These are phyloP conservation scores for Acronicta alni DNA, from an alignment of 2,888 invertebrate species.

Conservation along the genomic window DNA sequence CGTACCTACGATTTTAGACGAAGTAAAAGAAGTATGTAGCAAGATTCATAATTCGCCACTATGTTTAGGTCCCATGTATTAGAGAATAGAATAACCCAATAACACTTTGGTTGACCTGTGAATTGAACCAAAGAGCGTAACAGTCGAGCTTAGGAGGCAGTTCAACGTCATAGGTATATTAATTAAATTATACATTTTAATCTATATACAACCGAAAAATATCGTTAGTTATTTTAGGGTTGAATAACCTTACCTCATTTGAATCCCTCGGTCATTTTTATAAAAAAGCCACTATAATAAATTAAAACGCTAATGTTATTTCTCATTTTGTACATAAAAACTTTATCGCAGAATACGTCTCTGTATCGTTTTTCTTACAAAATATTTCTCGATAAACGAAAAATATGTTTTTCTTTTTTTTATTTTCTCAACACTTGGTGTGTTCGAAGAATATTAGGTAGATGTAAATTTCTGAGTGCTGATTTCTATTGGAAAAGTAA, in stretches of 20 bases:
- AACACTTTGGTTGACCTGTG: no score
- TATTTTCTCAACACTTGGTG: conserved; percentile 16
- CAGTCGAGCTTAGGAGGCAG: no score
- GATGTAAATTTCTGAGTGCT: conserved; percentile 30
- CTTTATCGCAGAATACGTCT: conserved; percentile 22
- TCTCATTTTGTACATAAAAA: conserved; percentile 21
- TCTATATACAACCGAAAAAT: conserved; percentile 8
- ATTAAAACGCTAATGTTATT: conserved; percentile 14
- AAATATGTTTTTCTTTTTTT: conserved; percentile 1
- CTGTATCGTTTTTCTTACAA: conserved; percentile 14
- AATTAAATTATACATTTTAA: conserved; percentile 13
- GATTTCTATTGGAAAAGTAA: conserved; percentile 46
- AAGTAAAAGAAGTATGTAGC: no score
- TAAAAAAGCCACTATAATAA: background rate
- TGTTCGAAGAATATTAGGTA: conserved; percentile 34
- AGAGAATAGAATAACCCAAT: no score
- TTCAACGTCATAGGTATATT: no score
- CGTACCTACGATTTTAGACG: no score
- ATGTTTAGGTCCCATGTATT: no score
- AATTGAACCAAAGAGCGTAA: no score
- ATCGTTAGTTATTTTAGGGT: no score
- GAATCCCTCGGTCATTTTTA: background rate
- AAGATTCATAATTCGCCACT: no score
- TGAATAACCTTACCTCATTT: background rate
- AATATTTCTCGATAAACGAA: conserved; percentile 19